Evolutionary conservation across 2,797 vertebrate species (phyloP), one percentile per base, ranked within the genome.

Genomic region (Gymnodraco acuticeps): DNA sequence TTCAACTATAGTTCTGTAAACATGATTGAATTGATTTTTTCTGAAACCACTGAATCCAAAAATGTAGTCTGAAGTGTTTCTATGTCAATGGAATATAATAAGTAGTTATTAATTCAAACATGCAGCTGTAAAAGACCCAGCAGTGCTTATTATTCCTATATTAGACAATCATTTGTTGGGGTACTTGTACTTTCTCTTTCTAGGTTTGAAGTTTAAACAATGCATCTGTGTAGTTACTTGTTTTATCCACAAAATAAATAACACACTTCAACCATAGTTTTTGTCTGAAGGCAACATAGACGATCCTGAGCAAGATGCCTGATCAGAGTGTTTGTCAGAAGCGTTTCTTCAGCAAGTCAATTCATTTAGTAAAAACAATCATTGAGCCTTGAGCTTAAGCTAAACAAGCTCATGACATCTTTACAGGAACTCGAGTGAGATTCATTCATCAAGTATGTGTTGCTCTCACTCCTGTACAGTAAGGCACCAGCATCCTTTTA

Each of bases 241-340:
- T n/a, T 65, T 52, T 5, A 43, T 16, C 33, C 48, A 27, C 55
- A 68, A 13, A 47, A 1, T 23, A 23, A 5, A 65, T 4, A 67
- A 75, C 70, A 56, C 33, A 67, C 45, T 51, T 55, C 15, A 11
- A 63, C 7, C 27, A 27, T 42, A 9, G 47, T 1, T 53, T 23
- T 51, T 12, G n/a, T 52, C 59, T 68, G 58, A 62, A 52, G 59
- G 46, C 31, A 53, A 23, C 46, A 15, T 0, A 17, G 53, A 73
- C 38, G 47, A 46, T 65, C 51, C 56, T 67, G 63, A 73, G 33
- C 51, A 56, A 63, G 75, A 42, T 3, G 52, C 33, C 2, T 38
- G 5, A 1, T 55, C 27, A 38, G 54, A 20, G 17, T 51, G 52
- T 47, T 7, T 41, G 38, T 33, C 33, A 31, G 16, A 68, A 9